These are phyloP conservation scores for Drosophila planitibia DNA, from an alignment of 2,888 invertebrate species.

Conservation along the genomic window DNA sequence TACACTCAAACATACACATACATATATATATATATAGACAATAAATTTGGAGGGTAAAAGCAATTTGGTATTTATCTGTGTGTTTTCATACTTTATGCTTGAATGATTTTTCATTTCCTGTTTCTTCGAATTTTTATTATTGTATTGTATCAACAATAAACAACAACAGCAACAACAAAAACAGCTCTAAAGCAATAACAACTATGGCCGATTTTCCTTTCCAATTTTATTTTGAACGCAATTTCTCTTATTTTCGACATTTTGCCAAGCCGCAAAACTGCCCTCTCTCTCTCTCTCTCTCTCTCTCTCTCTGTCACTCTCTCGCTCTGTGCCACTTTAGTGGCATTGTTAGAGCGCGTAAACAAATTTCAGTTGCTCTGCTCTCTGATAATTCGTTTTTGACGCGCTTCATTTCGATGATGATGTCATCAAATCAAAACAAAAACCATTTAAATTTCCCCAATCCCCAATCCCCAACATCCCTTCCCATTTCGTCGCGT, in stretches of 20 bases:
- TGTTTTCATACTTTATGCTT: conserved; percentile 77
- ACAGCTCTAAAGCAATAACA: conserved; percentile 50
- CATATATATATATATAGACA: conserved; percentile 6
- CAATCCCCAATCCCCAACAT: neutral
- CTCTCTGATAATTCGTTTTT: conserved; percentile 69
- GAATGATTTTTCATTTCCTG: conserved; percentile 75
- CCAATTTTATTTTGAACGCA: conserved; percentile 46
- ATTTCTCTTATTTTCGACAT: conserved; percentile 43
- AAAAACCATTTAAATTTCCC: conserved; percentile 63
- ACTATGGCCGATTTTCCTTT: conserved; percentile 41
- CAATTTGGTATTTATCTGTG: conserved; percentile 73
- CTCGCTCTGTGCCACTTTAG: conserved; percentile 2
- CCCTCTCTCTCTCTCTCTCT: conserved; percentile 11
- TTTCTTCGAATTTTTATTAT: conserved; percentile 62
- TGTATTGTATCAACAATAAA: conserved; percentile 48
- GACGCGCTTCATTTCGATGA: conserved; percentile 62
- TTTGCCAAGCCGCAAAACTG: conserved; percentile 44
- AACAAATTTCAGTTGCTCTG: conserved; percentile 56
- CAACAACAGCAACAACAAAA: conserved; percentile 33
- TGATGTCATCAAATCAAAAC: conserved; percentile 76
- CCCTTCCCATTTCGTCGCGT: neutral
- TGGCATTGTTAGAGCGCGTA: conserved; percentile 40
- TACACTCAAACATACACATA: neutral
- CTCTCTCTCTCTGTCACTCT: neutral
- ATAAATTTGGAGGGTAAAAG: conserved; percentile 56